These are phyloP conservation scores for Drosophila malerkotliana DNA, from an alignment of 1,140 invertebrate species.

Conservation along the genomic window DNA sequence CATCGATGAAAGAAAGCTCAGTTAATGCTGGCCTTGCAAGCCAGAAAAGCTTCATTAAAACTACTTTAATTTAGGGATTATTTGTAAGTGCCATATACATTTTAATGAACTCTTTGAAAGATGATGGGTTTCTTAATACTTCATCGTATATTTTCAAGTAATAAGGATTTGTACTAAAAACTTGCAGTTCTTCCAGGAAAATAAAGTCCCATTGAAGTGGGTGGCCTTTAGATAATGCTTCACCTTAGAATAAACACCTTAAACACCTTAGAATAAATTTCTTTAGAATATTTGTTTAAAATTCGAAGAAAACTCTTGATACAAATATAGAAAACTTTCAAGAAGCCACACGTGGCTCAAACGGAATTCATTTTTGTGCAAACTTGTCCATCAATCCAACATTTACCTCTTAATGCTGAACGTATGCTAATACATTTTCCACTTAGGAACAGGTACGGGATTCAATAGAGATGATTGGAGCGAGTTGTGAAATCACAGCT, in stretches of 20 bases:
- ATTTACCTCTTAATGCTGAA: conserved; percentile 40
- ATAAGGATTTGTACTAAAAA: too few species aligned
- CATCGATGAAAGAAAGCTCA: conserved; percentile 57
- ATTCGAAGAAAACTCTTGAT: too few species aligned
- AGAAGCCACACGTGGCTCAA: not conserved
- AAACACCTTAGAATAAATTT: too few species aligned
- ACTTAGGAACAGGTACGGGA: conserved; percentile 29
- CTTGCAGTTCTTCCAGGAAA: too few species aligned
- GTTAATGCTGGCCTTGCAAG: conserved; percentile 32
- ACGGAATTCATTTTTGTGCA: not conserved
- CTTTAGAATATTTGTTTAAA: too few species aligned
- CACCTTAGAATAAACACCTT: too few species aligned
- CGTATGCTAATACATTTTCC: conserved; percentile 41
- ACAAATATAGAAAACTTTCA: not conserved
- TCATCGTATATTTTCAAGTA: too few species aligned
- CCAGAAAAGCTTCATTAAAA: conserved; percentile 12
- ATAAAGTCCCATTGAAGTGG: too few species aligned
- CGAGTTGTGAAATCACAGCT: conserved; percentile 44
- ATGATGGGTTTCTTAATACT: not conserved
- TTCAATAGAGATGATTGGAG: conserved; percentile 38
- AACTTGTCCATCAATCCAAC: conserved; percentile 8
- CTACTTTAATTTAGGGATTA: conserved; percentile 13
- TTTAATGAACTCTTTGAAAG: conserved; percentile 1
- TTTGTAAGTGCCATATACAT: conserved; percentile 3
- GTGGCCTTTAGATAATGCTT: too few species aligned